These are phyloP conservation scores for Chlorops oryzae DNA, from an alignment of 1,140 invertebrate species.

Conservation along the genomic window DNA sequence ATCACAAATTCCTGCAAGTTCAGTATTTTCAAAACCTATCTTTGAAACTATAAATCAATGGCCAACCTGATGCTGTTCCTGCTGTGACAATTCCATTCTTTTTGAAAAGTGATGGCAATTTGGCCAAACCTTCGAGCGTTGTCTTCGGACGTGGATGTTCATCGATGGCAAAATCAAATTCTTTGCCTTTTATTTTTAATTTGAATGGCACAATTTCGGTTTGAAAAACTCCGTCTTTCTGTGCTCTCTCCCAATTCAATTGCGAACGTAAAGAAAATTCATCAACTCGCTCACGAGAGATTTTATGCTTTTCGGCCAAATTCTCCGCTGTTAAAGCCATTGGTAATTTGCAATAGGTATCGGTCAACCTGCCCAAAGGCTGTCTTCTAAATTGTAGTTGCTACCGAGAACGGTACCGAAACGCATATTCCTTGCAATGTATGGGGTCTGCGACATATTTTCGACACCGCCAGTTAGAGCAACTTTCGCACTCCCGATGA, in stretches of 20 bases:
- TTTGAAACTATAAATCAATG: too few species aligned
- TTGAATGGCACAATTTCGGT: slow-evolving; percentile 84
- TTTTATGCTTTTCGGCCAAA: slow-evolving; percentile 82
- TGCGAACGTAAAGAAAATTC: slow-evolving; percentile 82
- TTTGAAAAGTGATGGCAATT: slow-evolving; percentile 88
- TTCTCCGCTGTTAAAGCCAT: slow-evolving; percentile 99
- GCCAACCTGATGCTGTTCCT: slow-evolving; percentile 77
- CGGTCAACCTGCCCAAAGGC: slow-evolving; percentile 87
- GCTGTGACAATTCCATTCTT: slow-evolving; percentile 94
- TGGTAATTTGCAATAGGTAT: slow-evolving; percentile 82
- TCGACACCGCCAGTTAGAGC: slow-evolving; percentile 89
- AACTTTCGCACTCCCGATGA: slow-evolving; percentile 77
- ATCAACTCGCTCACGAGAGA: slow-evolving; percentile 83
- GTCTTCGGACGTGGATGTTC: slow-evolving; percentile 90
- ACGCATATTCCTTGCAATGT: slow-evolving; percentile 77
- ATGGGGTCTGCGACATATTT: slow-evolving; percentile 95
- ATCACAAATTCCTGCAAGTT: slow-evolving; percentile 78
- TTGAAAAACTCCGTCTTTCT: slow-evolving; percentile 82
- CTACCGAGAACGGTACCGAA: slow-evolving; percentile 84
- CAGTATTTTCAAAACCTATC: neutral
- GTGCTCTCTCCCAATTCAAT: slow-evolving; percentile 73
- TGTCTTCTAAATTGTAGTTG: slow-evolving; percentile 80
- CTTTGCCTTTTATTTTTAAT: slow-evolving; percentile 76
- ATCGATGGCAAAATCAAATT: slow-evolving; percentile 74
- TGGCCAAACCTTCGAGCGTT: slow-evolving; percentile 74